phyloP scores from a whole-genome alignment of 2,113 vertebrate species.

The Butastur rufipennis region DNA sequence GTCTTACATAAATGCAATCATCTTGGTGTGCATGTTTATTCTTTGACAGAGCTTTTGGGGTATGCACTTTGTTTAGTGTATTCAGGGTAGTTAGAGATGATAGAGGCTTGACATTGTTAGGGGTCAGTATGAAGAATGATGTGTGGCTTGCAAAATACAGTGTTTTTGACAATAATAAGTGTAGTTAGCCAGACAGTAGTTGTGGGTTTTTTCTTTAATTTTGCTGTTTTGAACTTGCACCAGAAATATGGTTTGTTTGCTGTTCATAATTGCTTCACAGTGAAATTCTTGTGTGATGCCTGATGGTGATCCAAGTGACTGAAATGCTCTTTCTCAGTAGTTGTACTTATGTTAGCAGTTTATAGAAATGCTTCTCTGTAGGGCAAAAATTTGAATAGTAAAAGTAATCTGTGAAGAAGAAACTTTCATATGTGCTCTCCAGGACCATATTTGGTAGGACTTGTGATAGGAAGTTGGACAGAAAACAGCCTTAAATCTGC shows the following conservation, averaged over 20 bases:
- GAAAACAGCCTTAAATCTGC: background rate
- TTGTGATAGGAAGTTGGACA: background rate
- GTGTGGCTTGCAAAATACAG: background rate
- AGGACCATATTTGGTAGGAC: background rate
- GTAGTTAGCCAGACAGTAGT: background rate
- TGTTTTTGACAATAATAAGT: background rate
- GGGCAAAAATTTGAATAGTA: background rate
- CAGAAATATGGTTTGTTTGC: background rate
- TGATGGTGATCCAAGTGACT: fast-evolving
- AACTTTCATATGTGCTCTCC: background rate
- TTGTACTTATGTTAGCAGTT: background rate
- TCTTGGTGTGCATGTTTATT: background rate
- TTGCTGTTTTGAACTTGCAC: background rate
- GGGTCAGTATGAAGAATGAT: background rate
- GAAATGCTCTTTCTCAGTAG: background rate
- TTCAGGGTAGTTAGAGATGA: background rate
- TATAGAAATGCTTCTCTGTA: background rate
- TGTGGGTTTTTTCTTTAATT: background rate
- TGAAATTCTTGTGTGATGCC: background rate
- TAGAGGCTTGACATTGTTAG: background rate
- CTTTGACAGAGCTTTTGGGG: background rate
- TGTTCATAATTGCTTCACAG: background rate
- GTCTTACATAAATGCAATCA: background rate
- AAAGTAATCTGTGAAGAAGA: background rate
- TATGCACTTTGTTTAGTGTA: background rate